A percentile compares a stretch with the other conserved stretches of the same genome.
These are phyloP conservation scores for Cephus sareptanus DNA, from an alignment of 2,888 invertebrate genomes.

Conservation along the genomic window DNA sequence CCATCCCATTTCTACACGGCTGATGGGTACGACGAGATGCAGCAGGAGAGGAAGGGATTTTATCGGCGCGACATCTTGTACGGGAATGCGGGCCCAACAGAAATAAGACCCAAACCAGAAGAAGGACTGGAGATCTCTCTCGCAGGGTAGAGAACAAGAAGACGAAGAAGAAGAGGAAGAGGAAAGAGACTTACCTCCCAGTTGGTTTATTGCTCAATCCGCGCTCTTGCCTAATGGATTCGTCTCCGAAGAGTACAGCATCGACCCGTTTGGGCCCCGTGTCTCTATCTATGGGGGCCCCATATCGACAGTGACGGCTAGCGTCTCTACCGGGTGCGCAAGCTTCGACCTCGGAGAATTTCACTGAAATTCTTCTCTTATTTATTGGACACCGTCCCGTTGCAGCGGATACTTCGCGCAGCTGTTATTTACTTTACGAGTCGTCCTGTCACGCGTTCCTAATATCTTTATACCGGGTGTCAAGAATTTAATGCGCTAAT, in stretches of 20 bases:
- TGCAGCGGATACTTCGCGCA: constrained; percentile 12
- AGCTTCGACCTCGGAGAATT: neutral
- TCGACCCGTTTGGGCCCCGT: constrained; percentile 27
- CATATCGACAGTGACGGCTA: constrained; percentile 2
- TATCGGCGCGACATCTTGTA: constrained; percentile 67
- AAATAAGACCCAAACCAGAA: constrained; percentile 43
- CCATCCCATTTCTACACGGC: neutral
- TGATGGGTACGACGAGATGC: constrained; percentile 19
- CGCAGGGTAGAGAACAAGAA: constrained; percentile 11
- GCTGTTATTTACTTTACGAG: neutral
- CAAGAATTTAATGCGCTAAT: neutral
- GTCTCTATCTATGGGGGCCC: constrained; percentile 20
- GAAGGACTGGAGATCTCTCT: constrained; percentile 25
- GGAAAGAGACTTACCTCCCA: constrained; percentile 60
- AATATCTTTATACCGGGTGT: neutral
- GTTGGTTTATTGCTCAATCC: constrained; percentile 66
- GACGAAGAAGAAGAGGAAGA: constrained; percentile 25
- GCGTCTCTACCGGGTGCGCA: constrained; percentile 4
- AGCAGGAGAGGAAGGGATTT: constrained; percentile 43
- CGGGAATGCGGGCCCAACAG: constrained; percentile 63
- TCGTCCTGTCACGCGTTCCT: neutral
- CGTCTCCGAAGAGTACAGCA: constrained; percentile 46
- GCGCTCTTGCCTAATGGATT: constrained; percentile 63
- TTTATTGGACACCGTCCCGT: neutral
- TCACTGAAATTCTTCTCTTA: neutral